A percentile compares a stretch with the other conserved stretches of the same genome.
Evolutionary conservation across 2,113 vertebrate species (phyloP).

Genomic region (Chamaetylas fuelleborni): DNA sequence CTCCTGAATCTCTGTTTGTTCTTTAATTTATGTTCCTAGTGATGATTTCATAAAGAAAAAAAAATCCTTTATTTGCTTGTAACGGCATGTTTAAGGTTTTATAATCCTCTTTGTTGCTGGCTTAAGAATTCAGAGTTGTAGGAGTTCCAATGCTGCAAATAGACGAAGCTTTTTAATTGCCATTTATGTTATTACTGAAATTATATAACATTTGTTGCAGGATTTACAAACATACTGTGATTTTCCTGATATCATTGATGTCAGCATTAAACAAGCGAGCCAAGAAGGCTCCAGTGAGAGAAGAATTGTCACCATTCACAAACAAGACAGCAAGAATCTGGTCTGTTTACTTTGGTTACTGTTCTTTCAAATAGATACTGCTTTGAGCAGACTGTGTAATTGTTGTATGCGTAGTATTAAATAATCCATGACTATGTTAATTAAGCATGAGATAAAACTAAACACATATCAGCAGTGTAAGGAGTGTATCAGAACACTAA

Average conservation of each 20-base stretch:
- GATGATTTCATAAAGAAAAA: not conserved
- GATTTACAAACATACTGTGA: constrained; percentile 92
- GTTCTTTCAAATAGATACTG: not conserved
- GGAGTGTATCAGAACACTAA: not conserved
- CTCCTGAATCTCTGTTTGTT: not conserved
- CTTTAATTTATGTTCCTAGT: not conserved
- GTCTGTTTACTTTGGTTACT: constrained; percentile 71
- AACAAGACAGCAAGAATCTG: constrained; percentile 89
- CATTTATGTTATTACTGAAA: not conserved
- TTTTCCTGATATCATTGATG: constrained; percentile 94
- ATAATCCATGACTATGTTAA: not conserved
- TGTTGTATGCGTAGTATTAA: not conserved
- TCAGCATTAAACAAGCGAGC: constrained; percentile 92
- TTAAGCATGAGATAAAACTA: not conserved
- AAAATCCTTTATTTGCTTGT: not conserved
- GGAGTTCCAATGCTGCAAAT: not conserved
- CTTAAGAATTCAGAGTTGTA: not conserved
- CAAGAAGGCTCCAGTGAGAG: constrained; percentile 89
- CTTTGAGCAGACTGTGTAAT: not conserved
- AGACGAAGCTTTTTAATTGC: not conserved
- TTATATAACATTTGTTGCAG: constrained; percentile 62
- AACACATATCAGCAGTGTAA: not conserved
- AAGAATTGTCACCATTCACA: constrained; percentile 93
- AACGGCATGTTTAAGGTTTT: not conserved
- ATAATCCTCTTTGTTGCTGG: not conserved